These are phyloP conservation scores for Neodiprion lecontei DNA, from an alignment of 1,140 invertebrate genomes.

Conservation along the genomic window DNA sequence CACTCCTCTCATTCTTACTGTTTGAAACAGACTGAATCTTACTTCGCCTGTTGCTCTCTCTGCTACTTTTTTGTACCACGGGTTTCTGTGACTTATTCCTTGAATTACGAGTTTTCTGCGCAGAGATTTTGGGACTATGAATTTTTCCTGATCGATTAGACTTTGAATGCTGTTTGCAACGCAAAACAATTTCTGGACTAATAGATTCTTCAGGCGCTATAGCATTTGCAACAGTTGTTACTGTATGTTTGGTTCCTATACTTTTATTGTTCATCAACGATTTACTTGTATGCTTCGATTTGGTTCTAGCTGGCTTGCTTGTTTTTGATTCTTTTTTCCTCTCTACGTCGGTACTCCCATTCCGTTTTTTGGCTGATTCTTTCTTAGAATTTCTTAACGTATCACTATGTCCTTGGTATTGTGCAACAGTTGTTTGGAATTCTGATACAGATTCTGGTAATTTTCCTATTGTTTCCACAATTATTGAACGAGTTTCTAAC, in stretches of 20 bases:
- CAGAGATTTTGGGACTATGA: neutral
- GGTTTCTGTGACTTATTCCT: neutral
- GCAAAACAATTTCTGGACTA: neutral
- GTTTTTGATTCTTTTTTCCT: neutral
- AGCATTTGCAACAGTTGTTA: neutral
- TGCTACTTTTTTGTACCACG: neutral
- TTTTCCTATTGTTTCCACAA: neutral
- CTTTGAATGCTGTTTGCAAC: too few relatives aligned
- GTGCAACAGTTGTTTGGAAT: neutral
- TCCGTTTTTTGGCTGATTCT: neutral
- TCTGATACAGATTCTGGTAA: neutral
- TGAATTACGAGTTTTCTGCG: neutral
- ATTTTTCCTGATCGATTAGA: neutral
- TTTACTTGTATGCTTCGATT: neutral
- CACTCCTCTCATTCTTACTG: neutral
- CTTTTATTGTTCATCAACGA: neutral
- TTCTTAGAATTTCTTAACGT: neutral
- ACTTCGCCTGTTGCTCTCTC: neutral
- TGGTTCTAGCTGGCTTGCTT: slow-evolving; percentile 1
- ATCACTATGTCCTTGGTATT: neutral
- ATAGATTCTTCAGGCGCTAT: neutral
- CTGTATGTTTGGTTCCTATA: neutral
- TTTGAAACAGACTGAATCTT: neutral
- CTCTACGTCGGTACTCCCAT: neutral
- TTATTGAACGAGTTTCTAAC: too few relatives aligned